Percentiles rank a stretch among this genome's conserved stretches.
phyloP scores from a whole-genome alignment of 2,888 invertebrate species.

The Tenthredo scrophulariae region DNA sequence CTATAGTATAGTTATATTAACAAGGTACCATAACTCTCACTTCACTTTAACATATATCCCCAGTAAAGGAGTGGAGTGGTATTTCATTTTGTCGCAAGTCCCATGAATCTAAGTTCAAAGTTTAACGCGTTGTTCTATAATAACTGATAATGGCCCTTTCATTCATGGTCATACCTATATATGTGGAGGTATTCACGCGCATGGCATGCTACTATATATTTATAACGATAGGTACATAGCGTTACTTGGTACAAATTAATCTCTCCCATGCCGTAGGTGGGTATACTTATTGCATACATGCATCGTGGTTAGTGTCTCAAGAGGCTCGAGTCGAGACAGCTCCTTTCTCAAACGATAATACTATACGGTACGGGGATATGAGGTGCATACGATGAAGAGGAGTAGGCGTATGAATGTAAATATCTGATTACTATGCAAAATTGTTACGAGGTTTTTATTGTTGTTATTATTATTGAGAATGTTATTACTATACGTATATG shows the following conservation, averaged over 20 bases:
- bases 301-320: slow-evolving; percentile 12
- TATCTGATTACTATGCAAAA: slow-evolving; percentile 40
- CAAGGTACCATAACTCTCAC: slow-evolving; percentile 30
- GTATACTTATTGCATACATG: slow-evolving; percentile 20
- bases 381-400: neutral
- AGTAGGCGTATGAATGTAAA: slow-evolving; percentile 39
- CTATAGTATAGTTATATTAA: neutral
- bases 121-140: neutral
- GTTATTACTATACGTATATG: neutral
- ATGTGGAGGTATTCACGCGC: neutral
- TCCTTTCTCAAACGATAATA: slow-evolving; percentile 28
- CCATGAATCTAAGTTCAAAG: neutral
- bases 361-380: neutral
- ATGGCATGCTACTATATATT: slow-evolving; percentile 2
- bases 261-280: neutral
- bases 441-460: slow-evolving; percentile 34
- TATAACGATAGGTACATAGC: neutral
- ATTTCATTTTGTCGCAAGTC: slow-evolving; percentile 6
- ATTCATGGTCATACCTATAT: neutral
- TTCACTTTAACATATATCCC: neutral
- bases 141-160: neutral
- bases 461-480: neutral
- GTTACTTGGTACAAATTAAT: slow-evolving; percentile 27
- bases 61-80: neutral
- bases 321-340: slow-evolving; percentile 22